phyloP scores from a whole-genome alignment of 2,888 invertebrate species.

The Amphipyra berbera region DNA sequence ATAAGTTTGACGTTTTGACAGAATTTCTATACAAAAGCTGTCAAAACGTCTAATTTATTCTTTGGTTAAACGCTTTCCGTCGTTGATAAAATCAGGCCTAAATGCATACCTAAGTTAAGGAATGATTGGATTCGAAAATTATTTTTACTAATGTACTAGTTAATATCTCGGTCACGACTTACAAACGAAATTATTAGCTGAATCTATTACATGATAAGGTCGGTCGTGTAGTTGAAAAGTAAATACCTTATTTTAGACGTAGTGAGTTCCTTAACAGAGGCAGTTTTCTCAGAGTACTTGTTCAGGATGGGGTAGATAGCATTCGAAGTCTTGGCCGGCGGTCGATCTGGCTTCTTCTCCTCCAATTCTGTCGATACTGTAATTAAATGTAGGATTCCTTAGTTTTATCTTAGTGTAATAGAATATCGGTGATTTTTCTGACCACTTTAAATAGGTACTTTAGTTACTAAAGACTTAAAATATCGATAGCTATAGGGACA shows the following conservation, averaged over 20 bases:
- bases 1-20: too few relatives aligned
- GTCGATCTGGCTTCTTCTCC: constrained; percentile 86
- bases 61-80: too few relatives aligned
- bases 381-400: constrained; percentile 33
- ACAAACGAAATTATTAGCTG: too few relatives aligned
- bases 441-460: background rate
- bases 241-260: constrained; percentile 85
- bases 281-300: constrained; percentile 85
- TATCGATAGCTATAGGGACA: background rate
- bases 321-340: constrained; percentile 76
- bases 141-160: too few relatives aligned
- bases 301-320: constrained; percentile 82
- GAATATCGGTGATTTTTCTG: too few relatives aligned
- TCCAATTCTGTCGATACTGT: constrained; percentile 79
- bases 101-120: too few relatives aligned
- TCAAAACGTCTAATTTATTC: too few relatives aligned
- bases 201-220: constrained; percentile 32
- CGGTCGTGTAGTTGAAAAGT: background rate
- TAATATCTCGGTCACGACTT: too few relatives aligned
- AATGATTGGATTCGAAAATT: too few relatives aligned
- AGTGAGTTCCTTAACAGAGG: constrained; percentile 84
- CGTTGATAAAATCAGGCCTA: too few relatives aligned
- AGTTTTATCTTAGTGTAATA: constrained; percentile 2
- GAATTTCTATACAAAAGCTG: too few relatives aligned
- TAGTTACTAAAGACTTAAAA: background rate